These are phyloP conservation scores for Drosophila quinaria DNA, from an alignment of 2,888 invertebrate genomes.

Conservation along the genomic window DNA sequence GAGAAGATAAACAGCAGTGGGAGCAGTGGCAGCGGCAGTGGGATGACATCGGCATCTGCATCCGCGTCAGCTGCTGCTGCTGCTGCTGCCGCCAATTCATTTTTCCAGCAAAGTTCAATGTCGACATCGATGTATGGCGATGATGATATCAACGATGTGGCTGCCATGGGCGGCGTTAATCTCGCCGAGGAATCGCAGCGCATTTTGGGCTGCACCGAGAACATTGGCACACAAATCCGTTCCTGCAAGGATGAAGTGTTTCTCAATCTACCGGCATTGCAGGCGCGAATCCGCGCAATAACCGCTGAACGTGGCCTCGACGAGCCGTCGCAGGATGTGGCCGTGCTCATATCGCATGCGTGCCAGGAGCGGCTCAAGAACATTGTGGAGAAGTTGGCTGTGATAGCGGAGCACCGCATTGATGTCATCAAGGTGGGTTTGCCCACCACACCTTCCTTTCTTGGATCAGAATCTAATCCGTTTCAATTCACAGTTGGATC, in stretches of 20 bases:
- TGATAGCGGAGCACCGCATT: slow-evolving; percentile 97
- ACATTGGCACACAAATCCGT: slow-evolving; percentile 94
- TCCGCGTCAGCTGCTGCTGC: slow-evolving; percentile 58
- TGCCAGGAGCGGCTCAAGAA: slow-evolving; percentile 96
- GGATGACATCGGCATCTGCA: slow-evolving; percentile 22
- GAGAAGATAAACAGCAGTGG: slow-evolving; percentile 66
- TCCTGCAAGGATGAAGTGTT: slow-evolving; percentile 98
- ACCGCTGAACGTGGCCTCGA: slow-evolving; percentile 92
- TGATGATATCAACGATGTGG: slow-evolving; percentile 99
- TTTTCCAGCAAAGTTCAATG: slow-evolving; percentile 87
- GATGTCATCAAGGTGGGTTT: slow-evolving; percentile 93
- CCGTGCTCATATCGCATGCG: slow-evolving; percentile 96
- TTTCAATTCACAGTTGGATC: slow-evolving; percentile 89
- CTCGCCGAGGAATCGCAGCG: slow-evolving; percentile 97
- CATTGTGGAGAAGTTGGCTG: slow-evolving; percentile 95
- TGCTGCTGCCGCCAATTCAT: slow-evolving; percentile 84
- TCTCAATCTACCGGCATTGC: slow-evolving; percentile 91
- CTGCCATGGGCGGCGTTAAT: slow-evolving; percentile 99
- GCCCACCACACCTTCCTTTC: background rate
- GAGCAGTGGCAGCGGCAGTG: slow-evolving; percentile 44
- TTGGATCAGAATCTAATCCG: background rate
- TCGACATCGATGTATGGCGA: slow-evolving; percentile 90
- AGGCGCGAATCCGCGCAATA: slow-evolving; percentile 91
- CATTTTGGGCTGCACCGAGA: slow-evolving; percentile 95
- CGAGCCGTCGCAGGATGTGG: slow-evolving; percentile 94